A percentile compares a stretch with the other conserved stretches of the same genome.
These are phyloP conservation scores for Ammospiza maritima DNA, from an alignment of 2,797 vertebrate species.

Conservation along the genomic window DNA sequence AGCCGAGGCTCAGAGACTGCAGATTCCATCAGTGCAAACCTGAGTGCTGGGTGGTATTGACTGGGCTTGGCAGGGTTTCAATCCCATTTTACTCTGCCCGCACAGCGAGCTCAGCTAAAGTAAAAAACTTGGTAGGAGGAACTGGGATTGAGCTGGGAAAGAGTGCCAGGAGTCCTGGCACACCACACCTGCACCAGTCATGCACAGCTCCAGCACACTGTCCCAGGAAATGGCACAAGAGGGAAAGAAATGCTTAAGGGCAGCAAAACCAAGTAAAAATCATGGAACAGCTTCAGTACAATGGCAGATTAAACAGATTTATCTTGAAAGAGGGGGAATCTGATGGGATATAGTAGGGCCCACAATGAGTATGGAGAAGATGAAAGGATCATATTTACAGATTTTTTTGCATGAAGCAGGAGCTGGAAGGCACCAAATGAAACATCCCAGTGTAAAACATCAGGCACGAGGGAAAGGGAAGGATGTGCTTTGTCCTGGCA, in stretches of 20 bases:
- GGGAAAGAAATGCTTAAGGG: background rate
- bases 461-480: background rate
- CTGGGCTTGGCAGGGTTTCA: background rate
- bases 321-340: background rate
- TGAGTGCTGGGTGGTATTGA: background rate
- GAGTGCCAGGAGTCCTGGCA: background rate
- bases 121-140: background rate
- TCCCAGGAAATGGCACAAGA: background rate
- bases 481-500: background rate
- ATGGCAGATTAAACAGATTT: background rate
- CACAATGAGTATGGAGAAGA: background rate
- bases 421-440: background rate
- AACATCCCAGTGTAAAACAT: background rate
- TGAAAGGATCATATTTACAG: background rate
- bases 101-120: background rate
- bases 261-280: background rate
- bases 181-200: fast-evolving
- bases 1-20: background rate
- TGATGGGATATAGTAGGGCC: fast-evolving
- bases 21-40: background rate
- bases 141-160: background rate
- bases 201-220: background rate
- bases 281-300: background rate
- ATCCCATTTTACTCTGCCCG: background rate
- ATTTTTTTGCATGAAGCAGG: background rate